Evolutionary conservation across 2,888 invertebrate species (phyloP), one percentile per base, ranked within the genome.

Genomic region (Acanthosepion lycidas): DNA sequence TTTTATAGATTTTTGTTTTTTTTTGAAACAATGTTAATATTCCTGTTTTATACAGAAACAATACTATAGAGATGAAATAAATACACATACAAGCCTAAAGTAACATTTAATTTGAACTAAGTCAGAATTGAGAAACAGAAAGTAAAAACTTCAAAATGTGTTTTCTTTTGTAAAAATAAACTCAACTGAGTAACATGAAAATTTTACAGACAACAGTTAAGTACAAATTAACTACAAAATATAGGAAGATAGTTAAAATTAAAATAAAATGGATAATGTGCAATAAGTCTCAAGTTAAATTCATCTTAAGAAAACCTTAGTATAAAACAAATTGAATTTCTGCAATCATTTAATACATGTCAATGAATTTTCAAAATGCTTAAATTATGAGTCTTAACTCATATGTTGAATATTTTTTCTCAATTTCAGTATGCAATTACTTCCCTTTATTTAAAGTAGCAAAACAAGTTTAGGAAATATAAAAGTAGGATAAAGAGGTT

Each of bases 11-110:
- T 78, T 78, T 9, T n/a, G 3, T 78, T 28, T 78, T 28, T 78
- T 78, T n/a, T 78, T 28, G n/a, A 78, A 78, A n/a, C 78, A n/a
- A 78, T 78, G 78, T n/a, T 78, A n/a, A 78, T n/a, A 78, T n/a
- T 78, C 78, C 28, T 78, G 28, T 15, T 15, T 78, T 78, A 78
- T 78, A n/a, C 15, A 78, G 78, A 78, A 78, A n/a, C n/a, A 78
- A 78, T 51, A 51, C 0, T 23, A 23, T 5, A 59, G 4, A 6
- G 59, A 20, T 59, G n/a, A 78, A n/a, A 78, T n/a, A 78, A 78
- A 78, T 78, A 9, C n/a, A 2, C 78, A n/a, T 78, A 12, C 20
- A 59, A 59, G 18, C 12, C 28, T 28, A n/a, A 28, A 78, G 78
- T 8, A 28, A 78, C 28, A 59, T 59, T 55, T 64, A 9, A 64